Evolutionary conservation across 2,113 vertebrate genomes (phyloP), one percentile per base, ranked within the genome.

Genomic region (Eretmochelys imbricata): DNA sequence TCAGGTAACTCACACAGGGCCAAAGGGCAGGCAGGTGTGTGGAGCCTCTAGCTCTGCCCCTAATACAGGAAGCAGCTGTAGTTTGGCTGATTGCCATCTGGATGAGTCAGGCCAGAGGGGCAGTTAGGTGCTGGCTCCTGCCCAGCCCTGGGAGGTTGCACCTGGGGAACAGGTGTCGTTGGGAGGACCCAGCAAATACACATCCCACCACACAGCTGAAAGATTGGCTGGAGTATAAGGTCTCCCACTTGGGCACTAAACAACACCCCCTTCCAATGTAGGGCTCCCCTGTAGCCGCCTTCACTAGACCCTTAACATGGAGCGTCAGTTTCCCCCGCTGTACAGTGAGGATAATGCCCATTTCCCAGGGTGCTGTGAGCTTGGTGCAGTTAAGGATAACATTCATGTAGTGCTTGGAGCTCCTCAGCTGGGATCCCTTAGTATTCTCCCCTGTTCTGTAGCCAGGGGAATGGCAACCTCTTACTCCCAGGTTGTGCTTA

Each of bases 121-220:
- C 25, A 20, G 2, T 5, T 20, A 42, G 17, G 8, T 22, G n/a
- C 35, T 38, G n/a, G 20, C n/a, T 5, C 69, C 69, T 11, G n/a
- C 16, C 69, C 17, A 22, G 65, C 14, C 19, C n/a, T 72, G 65
- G n/a, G 65, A 38, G 69, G n/a, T 22, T 9, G n/a, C n/a, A 19
- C n/a, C 20, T n/a, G n/a, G n/a, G 19, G 10, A 72, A 72, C 69
- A 24, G 69, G 69, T 72, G 69, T 38, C 69, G 5, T 38, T 8
- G 59, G 92, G 84, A 10, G 0, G 20, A 11, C 6, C 0, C 0
- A 81, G 86, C 80, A 7, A 25, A 9, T 50, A 46, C 42, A 27
- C 80, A 48, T 20, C 42, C 7, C 87, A 69, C 59, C 80, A 27
- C 38, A 55, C 3, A 10, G 27, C 20, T 0, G 46, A 46, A 49